Percentiles rank a stretch among this genome's conserved stretches.
These are phyloP conservation scores for Lathamus discolor DNA, from an alignment of 2,113 vertebrate species.

Conservation along the genomic window DNA sequence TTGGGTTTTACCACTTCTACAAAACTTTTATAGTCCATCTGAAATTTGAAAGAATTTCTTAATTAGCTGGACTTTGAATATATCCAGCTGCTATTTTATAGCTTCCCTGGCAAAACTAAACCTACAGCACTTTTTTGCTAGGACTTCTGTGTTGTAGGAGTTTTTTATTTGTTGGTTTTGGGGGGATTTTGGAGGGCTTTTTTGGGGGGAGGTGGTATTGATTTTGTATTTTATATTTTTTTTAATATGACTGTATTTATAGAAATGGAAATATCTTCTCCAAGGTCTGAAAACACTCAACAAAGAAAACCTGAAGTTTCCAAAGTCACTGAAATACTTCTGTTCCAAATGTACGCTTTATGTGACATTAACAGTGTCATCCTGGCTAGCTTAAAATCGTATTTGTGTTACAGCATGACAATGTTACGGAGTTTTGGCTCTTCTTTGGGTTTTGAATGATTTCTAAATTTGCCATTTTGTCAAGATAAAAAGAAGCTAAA, in stretches of 20 bases:
- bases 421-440: background rate
- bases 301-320: background rate
- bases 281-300: background rate
- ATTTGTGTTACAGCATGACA: background rate
- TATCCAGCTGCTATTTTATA: background rate
- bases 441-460: background rate
- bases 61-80: background rate
- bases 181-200: too few relatives aligned
- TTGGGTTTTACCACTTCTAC: rapidly evolving
- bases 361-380: background rate
- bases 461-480: background rate
- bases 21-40: background rate
- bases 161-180: too few relatives aligned
- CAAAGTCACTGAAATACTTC: background rate
- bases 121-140: background rate
- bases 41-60: background rate
- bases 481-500: background rate
- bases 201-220: too few relatives aligned
- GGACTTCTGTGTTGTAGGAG: background rate
- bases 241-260: background rate
- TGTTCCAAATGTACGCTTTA: background rate
- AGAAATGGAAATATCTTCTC: background rate
- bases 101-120: background rate
- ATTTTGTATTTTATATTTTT: background rate
- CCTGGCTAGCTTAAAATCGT: background rate